Evolutionary conservation across 2,113 vertebrate species (phyloP).

Genomic region (Sceloporus tristichus): DNA sequence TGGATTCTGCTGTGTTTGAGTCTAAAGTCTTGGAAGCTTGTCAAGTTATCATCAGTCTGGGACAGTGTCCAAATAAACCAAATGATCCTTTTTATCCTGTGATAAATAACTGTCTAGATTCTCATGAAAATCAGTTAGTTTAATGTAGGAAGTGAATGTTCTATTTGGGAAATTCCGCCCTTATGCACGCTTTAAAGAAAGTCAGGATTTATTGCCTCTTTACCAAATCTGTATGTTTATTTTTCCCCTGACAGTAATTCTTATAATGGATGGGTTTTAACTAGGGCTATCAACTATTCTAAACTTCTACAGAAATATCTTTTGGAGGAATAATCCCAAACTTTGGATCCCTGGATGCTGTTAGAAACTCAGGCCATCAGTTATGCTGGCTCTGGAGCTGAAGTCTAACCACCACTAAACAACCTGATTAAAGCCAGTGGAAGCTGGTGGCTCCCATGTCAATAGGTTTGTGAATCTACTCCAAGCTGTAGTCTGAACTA

Average conservation of each 20-base stretch:
- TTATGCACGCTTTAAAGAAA: background rate
- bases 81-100: background rate
- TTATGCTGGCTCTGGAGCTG: too few relatives aligned
- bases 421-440: too few relatives aligned
- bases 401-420: too few relatives aligned
- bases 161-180: background rate
- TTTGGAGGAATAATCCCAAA: background rate
- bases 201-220: background rate
- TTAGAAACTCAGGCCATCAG: too few relatives aligned
- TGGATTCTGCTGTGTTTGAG: background rate
- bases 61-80: background rate
- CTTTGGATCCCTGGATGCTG: too few relatives aligned
- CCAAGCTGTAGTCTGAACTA: too few relatives aligned
- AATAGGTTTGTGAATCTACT: too few relatives aligned
- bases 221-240: background rate
- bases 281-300: background rate
- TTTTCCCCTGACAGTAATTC: background rate
- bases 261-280: background rate
- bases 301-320: background rate
- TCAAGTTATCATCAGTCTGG: background rate
- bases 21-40: too few relatives aligned
- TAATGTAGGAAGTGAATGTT: background rate
- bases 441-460: too few relatives aligned
- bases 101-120: constrained; percentile 5
- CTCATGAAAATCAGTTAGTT: constrained; percentile 22